Base-by-base conservation (phyloP, 2,113 vertebrate species). In the Cololabis saira region DNA sequence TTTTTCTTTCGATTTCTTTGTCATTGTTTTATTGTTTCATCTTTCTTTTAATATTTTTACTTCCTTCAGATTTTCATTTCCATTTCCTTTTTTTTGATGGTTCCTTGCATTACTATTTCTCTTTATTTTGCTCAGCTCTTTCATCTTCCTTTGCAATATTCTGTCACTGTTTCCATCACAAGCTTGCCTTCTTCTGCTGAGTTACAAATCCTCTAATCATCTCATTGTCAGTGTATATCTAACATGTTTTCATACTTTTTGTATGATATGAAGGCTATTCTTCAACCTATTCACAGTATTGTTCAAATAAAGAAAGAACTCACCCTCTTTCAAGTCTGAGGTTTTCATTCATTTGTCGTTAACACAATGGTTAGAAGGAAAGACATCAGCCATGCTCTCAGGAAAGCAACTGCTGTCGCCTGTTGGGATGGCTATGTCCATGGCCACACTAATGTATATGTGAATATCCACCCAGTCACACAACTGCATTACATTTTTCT, bases 81-180 rank as follows among this genome's bases (percentile, higher is more conserved):
- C 0, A 2, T 41, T 63, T 58, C 59, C 24, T 64, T 33, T 2
- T 33, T 61, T 66, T 71, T 89, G 63, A 71, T 62, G 43, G 49
- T 40, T 55, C 21, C 61, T 59, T 59, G 21, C 47, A 47, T 60
- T 76, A 12, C 44, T 16, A 14, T 72, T 67, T 80, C 52, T 21
- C 16, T 72, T 74, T 63, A 11, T 42, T 61, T 43, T 72, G 65
- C 10, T 9, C 6, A 37, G 33, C 33, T 11, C 62, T 78, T 86
- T 86, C 40, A 86, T 81, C 81, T 55, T 74, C 78, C 78, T 42
- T 49, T 65, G 68, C 65, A 75, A 48, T 48, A 76, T 56, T 78
- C 43, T 45, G n/a, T 67, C 53, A 6, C 58, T 67, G 16, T 56
- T 40, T 43, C 43, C 33, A 17, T 41, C 37, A 14, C 50, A 37